Percentiles rank a stretch among this genome's conserved stretches.
Evolutionary conservation across 2,113 vertebrate genomes (phyloP).

Genomic region (Zingel zingel): DNA sequence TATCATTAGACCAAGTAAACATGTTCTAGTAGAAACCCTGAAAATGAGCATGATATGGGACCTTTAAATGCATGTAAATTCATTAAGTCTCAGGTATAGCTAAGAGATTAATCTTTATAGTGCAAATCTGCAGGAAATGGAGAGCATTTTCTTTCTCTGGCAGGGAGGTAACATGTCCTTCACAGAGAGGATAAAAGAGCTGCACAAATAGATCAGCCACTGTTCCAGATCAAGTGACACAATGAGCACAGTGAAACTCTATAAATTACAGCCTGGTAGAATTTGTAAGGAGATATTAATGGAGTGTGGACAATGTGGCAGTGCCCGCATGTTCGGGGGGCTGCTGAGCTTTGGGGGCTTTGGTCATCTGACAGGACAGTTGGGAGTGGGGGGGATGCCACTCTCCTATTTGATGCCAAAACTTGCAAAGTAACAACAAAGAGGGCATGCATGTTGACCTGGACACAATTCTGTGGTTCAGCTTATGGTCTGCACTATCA

Average conservation of each 20-base stretch:
- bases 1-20: too few relatives aligned
- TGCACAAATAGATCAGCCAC: slow-evolving; percentile 65
- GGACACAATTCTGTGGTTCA: neutral
- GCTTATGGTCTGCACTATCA: neutral
- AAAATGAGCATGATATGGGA: too few relatives aligned
- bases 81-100: neutral
- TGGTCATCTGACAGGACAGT: slow-evolving; percentile 68
- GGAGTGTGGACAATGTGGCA: slow-evolving; percentile 64
- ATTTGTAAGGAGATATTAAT: slow-evolving; percentile 40
- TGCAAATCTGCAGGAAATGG: slow-evolving; percentile 29
- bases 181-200: slow-evolving; percentile 58
- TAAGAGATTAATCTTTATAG: neutral
- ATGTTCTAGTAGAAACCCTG: too few relatives aligned
- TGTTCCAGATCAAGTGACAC: slow-evolving; percentile 73
- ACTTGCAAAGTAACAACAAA: slow-evolving; percentile 46
- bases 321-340: slow-evolving; percentile 21
- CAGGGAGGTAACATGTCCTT: slow-evolving; percentile 49
- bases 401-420: slow-evolving; percentile 55
- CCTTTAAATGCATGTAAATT: neutral
- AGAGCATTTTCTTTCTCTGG: slow-evolving; percentile 28
- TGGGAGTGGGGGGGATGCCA: slow-evolving; percentile 17
- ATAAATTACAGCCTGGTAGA: slow-evolving; percentile 66
- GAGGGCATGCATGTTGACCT: neutral
- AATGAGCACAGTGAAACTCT: slow-evolving; percentile 48
- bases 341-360: slow-evolving; percentile 40